Base-by-base conservation (phyloP, 2,113 vertebrate genomes). In the Nerophis ophidion region DNA sequence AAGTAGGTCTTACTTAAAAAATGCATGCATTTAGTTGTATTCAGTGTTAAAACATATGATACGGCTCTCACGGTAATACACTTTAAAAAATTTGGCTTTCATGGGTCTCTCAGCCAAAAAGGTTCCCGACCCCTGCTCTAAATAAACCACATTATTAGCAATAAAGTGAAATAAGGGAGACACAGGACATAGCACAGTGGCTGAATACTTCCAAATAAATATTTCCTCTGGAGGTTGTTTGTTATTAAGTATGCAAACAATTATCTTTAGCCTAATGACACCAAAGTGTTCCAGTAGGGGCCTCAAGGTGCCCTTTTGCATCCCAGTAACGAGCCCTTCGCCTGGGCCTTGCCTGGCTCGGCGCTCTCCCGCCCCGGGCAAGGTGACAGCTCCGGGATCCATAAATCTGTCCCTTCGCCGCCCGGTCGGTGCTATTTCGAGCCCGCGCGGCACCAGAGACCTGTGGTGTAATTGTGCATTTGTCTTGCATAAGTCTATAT, bases 391-490 rank as follows among this genome's bases (percentile, higher is more conserved):
- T 40, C 58, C 8, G 40, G 62, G 55, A 61, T 66, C 56, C 42
- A 74, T 72, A 70, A 71, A 77, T 80, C 76, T 80, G 74, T 75
- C 40, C 56, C 15, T 19, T 4, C n/a, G 52, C 62, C 54, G 69
- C 66, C 51, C 9, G 11, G 68, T 63, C 60, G n/a, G 15, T 67
- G 60, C 59, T 80, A 62, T 74, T 79, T 79, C 60, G 46, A 66
- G 77, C 72, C 65, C 40, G 68, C 74, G 59, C 61, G 59, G 60
- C 66, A 55, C 13, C 66, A 66, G 69, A 67, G 65, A 57, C 49
- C 14, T 26, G 17, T 47, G 5, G 54, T 60, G 58, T 70, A 65
- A 77, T 70, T 65, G 60, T 70, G 48, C 57, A 12, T 57, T 33
- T 74, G 60, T 61, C 55, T 65, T 63, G 40, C 56, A 51, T 26